Conservation (phyloP, 2,797 vertebrate genomes). For the Pterois miles region DNA sequence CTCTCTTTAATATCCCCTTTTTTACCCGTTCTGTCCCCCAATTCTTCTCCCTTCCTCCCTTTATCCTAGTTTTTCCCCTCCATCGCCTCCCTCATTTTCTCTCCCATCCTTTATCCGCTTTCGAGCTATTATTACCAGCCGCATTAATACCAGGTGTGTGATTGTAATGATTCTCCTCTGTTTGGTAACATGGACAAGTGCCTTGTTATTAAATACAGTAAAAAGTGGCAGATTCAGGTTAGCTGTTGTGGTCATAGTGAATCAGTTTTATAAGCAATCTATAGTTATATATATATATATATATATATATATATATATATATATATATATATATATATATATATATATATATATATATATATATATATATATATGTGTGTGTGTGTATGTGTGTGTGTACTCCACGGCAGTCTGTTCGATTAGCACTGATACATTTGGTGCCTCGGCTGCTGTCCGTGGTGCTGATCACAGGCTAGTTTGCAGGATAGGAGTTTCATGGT, state of each 20-base stretch:
- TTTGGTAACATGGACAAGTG: slow-evolving; percentile 57
- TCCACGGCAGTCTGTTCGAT: too few relatives aligned
- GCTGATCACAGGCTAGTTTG: too few relatives aligned
- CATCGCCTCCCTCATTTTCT: slow-evolving; percentile 10
- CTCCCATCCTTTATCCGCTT: not conserved
- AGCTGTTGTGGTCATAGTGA: slow-evolving; percentile 1
- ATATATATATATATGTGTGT: too few relatives aligned
- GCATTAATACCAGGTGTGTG: slow-evolving; percentile 54
- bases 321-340: too few relatives aligned
- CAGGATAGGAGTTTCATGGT: too few relatives aligned
- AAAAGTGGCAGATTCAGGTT: slow-evolving; percentile 48
- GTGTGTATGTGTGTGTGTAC: too few relatives aligned
- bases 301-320: too few relatives aligned
- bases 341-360: too few relatives aligned
- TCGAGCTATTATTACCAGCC: slow-evolving; percentile 48
- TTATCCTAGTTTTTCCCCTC: slow-evolving; percentile 7
- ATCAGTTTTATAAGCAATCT: not conserved
- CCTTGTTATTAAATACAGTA: slow-evolving; percentile 50
- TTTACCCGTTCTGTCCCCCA: not conserved
- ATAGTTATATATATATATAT: too few relatives aligned
- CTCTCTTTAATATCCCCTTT: not conserved
- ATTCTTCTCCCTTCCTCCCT: not conserved
- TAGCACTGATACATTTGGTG: too few relatives aligned
- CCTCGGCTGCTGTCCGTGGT: too few relatives aligned
- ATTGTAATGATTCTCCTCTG: slow-evolving; percentile 63